Evolutionary conservation across 2,888 invertebrate genomes (phyloP), one percentile per base, ranked within the genome.

Genomic region (Lasioglossum villosulum): DNA sequence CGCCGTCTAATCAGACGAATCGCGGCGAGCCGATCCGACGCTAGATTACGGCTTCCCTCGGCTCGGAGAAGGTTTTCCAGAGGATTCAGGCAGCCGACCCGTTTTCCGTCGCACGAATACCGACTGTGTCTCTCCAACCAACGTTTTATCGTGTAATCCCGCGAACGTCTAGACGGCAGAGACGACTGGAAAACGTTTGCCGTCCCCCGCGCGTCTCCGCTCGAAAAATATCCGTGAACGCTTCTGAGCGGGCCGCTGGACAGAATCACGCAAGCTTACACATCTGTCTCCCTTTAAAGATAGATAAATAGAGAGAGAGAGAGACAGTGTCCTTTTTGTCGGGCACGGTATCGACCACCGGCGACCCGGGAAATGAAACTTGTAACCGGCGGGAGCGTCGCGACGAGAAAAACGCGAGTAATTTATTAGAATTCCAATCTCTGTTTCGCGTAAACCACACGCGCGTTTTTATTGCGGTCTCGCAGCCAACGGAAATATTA

Each of bases 361-460:
- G 23, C n/a, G 59, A 10, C 3, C 37, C 30, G 63, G 59, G 66
- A 56, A 66, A 81, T 68, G 75, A 76, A 79, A 86, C 45, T 76
- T 74, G 78, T 56, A 37, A 70, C 34, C 56, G 42, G 19, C 19
- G 42, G n/a, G 52, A 23, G 10, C 10, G 52, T n/a, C n/a, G 10
- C 23, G 23, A 48, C n/a, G 74, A 48, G 48, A 56, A 70, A 77
- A 74, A 59, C 56, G 45, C 23, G 59, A 23, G 74, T 84, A 84
- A 84, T 78, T 84, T 84, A 84, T 83, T 84, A 84, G 77, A 83
- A 84, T 84, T 83, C 84, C 84, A 84, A 84, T 84, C 84, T 84
- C 84, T 42, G 77, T 68, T 59, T 48, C 85, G 56, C 30, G 78
- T 75, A 75, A 84, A 84, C 71, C 74, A 10, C 48, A 39, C 70